Evolutionary conservation across 2,888 invertebrate species (phyloP), one percentile per base, ranked within the genome.

Genomic region (Catocala sponsa): DNA sequence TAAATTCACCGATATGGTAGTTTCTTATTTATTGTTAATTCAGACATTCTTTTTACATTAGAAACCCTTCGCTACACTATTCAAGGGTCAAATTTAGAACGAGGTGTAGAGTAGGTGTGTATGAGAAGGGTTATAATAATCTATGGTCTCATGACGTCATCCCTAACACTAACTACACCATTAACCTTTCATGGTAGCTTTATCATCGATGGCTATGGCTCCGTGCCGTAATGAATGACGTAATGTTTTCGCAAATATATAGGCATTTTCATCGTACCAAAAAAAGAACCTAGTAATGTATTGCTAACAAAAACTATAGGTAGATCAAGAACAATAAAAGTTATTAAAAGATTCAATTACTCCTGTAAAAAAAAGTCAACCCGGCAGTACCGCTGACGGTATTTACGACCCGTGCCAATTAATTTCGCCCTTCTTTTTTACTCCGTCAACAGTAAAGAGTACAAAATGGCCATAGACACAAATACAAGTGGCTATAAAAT

Each of bases 401-500:
- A 88, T 88, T 88, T 87, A 87, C 81, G 84, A 80, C 68, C 82
- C 68, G 71, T 70, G 72, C 79, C 86, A 90, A 90, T 91, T 88
- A 90, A 90, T 90, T 89, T 83, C 83, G 65, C 81, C 81, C 83
- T 81, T 72, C 62, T 83, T 87, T 90, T 92, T 91, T 87, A 88
- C 87, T 83, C 83, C 84, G 88, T 90, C 90, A 90, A 87, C 89
- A 86, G 85, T 89, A 90, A 91, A 90, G 90, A 91, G 90, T 89
- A 90, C 88, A 89, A 89, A 92, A 89, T 91, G 89, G 90, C 86
- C 83, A 92, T 94, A 93, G 90, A 92, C 90, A 92, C 92, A 94
- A 91, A 93, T 92, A 94, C 92, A 93, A 94, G 92, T 92, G 94
- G 90, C 92, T 91, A 94, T 94, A 93, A 94, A 93, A 91, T 85